Evolutionary conservation across 2,797 vertebrate genomes (phyloP).

Genomic region (Chrosomus eos): DNA sequence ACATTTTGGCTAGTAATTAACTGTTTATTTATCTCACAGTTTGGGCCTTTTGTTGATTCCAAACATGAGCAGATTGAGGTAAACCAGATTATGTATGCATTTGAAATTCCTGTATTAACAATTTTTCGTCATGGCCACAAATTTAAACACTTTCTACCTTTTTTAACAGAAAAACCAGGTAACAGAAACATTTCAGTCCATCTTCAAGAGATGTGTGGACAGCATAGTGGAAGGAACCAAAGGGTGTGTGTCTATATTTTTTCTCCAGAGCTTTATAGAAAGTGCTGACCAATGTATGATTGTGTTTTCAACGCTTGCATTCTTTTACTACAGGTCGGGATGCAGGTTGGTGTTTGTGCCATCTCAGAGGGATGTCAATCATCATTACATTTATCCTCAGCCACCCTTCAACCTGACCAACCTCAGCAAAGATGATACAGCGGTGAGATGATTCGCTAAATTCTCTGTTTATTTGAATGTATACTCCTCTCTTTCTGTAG

Average conservation of each 20-base stretch:
- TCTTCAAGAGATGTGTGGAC: conserved; percentile 86
- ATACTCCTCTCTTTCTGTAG: neutral
- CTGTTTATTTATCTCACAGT: conserved; percentile 69
- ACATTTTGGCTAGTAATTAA: neutral
- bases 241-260: conserved; percentile 71
- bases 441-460: conserved; percentile 69
- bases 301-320: neutral
- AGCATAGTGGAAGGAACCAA: conserved; percentile 88
- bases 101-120: neutral
- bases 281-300: neutral
- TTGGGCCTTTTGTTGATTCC: conserved; percentile 93
- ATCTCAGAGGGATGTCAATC: conserved; percentile 87
- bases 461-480: neutral
- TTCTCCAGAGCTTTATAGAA: neutral
- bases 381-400: conserved; percentile 88
- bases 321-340: conserved; percentile 74
- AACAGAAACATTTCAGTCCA: conserved; percentile 80
- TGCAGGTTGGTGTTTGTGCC: conserved; percentile 88
- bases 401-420: conserved; percentile 82
- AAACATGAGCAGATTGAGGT: conserved; percentile 95
- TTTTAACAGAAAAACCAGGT: conserved; percentile 80
- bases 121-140: neutral
- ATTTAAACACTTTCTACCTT: neutral
- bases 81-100: conserved; percentile 20
- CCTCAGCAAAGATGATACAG: conserved; percentile 77